phyloP scores from a whole-genome alignment of 2,888 invertebrate genomes.

The Ormia ochracea region DNA sequence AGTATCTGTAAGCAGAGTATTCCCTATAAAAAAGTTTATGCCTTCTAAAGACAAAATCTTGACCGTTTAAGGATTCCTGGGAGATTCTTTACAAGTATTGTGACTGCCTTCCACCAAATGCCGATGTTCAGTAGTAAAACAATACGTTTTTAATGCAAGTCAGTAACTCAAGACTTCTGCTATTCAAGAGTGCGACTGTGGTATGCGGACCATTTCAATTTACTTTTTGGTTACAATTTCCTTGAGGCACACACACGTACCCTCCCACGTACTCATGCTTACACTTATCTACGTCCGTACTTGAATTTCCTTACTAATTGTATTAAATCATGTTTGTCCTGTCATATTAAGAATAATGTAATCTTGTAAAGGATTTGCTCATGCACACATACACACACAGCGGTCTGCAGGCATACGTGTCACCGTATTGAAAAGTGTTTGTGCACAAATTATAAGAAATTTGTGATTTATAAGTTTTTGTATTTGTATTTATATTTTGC shows the following conservation, averaged over 20 bases:
- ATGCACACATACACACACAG: background rate
- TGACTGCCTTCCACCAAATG: no score
- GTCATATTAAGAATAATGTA: slow-evolving; percentile 53
- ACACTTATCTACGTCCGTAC: background rate
- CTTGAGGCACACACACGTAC: background rate
- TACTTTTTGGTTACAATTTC: slow-evolving; percentile 2
- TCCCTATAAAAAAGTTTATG: no score
- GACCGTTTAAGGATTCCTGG: no score
- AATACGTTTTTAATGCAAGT: no score
- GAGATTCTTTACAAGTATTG: no score
- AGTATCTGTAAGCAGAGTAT: no score
- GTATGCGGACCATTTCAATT: background rate
- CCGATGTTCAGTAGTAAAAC: no score
- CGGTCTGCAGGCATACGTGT: background rate
- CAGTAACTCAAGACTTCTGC: no score
- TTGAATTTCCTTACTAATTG: slow-evolving; percentile 43
- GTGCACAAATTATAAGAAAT: slow-evolving; percentile 19
- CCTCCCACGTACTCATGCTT: background rate
- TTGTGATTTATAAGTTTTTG: slow-evolving; percentile 29
- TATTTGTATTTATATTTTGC: slow-evolving; percentile 38
- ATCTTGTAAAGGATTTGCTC: slow-evolving; percentile 42
- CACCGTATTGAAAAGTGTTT: background rate
- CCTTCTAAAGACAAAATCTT: no score
- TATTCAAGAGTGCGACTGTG: background rate
- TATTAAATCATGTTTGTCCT: slow-evolving; percentile 58